Base-by-base conservation (phyloP, 2,888 invertebrate species). In the Chymomyza amoena region DNA sequence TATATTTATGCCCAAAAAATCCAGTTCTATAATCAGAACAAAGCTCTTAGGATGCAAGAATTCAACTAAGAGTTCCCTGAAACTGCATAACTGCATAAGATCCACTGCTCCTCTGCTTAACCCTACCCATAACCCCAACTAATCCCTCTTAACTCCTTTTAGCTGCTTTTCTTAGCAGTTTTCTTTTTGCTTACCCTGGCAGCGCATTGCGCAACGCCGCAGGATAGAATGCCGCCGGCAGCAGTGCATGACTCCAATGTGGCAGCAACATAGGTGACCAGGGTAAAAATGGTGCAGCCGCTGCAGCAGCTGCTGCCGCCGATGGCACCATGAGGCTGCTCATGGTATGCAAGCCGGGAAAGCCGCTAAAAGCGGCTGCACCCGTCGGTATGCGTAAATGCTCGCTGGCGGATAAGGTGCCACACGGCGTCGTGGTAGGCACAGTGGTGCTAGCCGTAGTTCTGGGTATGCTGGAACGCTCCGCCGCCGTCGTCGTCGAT, bases 201-300 rank as follows among this genome's bases (percentile, higher is more conserved):
- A 96, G 93, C 75, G 95, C 95, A 68, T 94, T 95, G 61, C 95
- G 93, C 79, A 95, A 93, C 57, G 95, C 94, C 73, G 95, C 95
- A 87, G 94, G 95, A 92, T 94, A 96, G 90, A 94, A 94, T 75
- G 95, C 94, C 70, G 93, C 93, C 76, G 95, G 95, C 79, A 95
- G 89, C 74, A 95, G 93, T 52, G 95, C 95, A 80, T 95, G 95
- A 66, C 94, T 95, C 95, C 95, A 96, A 25, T 95, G 95, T 81
- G 90, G 90, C 90, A 96, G 92, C 86, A 96, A 91, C 74, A 95
- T 94, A 59, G 96, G 96, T 86, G 95, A 95, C 95, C 95, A 95
- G 18, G 95, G 95, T 89, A 95, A 91, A 89, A 95, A 93, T 68
- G 95, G 94, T n/a, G 94, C 93, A n/a, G 94, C 93, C 20, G 94